phyloP scores from a whole-genome alignment of 2,888 invertebrate species.

The Tipula unca region DNA sequence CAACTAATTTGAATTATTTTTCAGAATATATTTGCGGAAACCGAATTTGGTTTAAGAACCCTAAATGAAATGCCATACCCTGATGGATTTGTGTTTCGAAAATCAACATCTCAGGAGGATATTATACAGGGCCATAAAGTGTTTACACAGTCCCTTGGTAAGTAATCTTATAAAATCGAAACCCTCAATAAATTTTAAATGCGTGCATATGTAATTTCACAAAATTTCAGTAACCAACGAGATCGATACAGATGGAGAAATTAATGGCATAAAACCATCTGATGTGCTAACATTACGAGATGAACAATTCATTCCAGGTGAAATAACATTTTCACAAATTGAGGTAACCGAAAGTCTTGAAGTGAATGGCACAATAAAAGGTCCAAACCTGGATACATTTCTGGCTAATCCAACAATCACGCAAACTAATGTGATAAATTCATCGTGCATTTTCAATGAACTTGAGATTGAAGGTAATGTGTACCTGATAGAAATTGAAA shows the following conservation, averaged over 20 bases:
- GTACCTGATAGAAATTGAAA: conserved; percentile 42
- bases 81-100: conserved; percentile 36
- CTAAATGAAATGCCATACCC: conserved; percentile 48
- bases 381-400: conserved; percentile 39
- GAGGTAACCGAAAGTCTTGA: conserved; percentile 44
- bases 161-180: not conserved
- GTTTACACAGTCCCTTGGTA: conserved; percentile 31
- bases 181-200: not conserved
- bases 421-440: conserved; percentile 38
- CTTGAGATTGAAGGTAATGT: conserved; percentile 46
- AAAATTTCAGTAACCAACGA: conserved; percentile 31
- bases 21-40: conserved; percentile 40
- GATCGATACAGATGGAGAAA: conserved; percentile 36
- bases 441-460: conserved; percentile 43
- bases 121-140: not conserved
- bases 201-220: not conserved
- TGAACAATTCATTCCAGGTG: conserved; percentile 39
- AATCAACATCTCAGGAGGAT: not conserved
- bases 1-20: conserved; percentile 23
- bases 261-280: conserved; percentile 43
- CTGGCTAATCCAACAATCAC: conserved; percentile 43
- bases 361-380: conserved; percentile 45
- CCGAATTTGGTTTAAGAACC: conserved; percentile 32
- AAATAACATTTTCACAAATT: conserved; percentile 46
- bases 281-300: conserved; percentile 44